These are phyloP conservation scores for Zaprionus obscuricornis DNA, from an alignment of 2,888 invertebrate genomes.

Conservation along the genomic window DNA sequence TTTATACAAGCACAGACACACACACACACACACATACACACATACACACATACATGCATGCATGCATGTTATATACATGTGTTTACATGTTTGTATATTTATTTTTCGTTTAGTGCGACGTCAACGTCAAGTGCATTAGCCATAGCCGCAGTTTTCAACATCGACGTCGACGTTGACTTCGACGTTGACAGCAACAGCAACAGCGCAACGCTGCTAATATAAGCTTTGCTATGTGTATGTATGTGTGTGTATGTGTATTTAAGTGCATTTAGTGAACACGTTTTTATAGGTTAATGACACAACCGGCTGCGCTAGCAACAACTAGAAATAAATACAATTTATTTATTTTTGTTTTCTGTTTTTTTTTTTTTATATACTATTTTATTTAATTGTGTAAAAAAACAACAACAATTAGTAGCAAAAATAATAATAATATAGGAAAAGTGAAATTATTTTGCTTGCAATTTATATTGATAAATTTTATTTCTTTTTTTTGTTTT, in stretches of 20 bases:
- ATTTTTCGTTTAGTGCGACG: constrained; percentile 4
- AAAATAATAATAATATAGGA: constrained; percentile 23
- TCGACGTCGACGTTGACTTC: constrained; percentile 4
- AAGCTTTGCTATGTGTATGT: constrained; percentile 27
- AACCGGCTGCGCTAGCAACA: constrained; percentile 44
- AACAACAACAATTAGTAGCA: constrained; percentile 4
- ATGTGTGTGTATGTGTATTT: constrained; percentile 16
- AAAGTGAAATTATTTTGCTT: constrained; percentile 53
- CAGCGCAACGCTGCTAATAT: constrained; percentile 19
- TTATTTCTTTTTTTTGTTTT: background rate
- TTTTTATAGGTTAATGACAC: constrained; percentile 82
- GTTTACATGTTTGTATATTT: constrained; percentile 8
- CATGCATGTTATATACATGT: too few relatives aligned
- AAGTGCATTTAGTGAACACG: constrained; percentile 64
- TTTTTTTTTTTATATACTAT: too few relatives aligned
- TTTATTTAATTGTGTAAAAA: constrained; percentile 16
- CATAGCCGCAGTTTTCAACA: constrained; percentile 5
- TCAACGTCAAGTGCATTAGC: constrained; percentile 52
- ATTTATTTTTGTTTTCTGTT: too few relatives aligned
- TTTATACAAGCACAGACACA: too few relatives aligned
- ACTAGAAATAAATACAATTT: constrained; percentile 39
- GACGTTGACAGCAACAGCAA: too few relatives aligned
- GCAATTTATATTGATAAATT: constrained; percentile 22
- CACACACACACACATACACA: too few relatives aligned
- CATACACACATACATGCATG: too few relatives aligned